Evolutionary conservation across 2,888 invertebrate genomes (phyloP).

Genomic region (Encarsia formosa): DNA sequence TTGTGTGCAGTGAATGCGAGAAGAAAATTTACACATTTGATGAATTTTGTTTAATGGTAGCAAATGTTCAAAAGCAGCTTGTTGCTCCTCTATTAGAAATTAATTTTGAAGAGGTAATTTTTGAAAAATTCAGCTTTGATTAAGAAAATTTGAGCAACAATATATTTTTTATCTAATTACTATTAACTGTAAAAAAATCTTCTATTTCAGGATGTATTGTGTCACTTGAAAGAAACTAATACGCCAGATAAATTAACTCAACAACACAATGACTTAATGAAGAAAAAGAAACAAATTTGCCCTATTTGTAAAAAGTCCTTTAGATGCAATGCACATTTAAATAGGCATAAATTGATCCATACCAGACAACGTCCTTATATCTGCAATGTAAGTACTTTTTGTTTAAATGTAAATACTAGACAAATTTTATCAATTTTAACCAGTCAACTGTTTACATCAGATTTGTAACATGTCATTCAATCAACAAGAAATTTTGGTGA

Average conservation of each 20-base stretch:
- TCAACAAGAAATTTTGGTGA: conserved; percentile 44
- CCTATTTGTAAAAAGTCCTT: conserved; percentile 55
- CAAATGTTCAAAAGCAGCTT: conserved; percentile 45
- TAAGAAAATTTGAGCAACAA: neutral
- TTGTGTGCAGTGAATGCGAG: conserved; percentile 46
- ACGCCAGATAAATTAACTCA: conserved; percentile 25
- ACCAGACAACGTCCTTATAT: conserved; percentile 57
- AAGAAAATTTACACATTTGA: conserved; percentile 46
- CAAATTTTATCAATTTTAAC: conserved; percentile 2
- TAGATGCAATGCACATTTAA: conserved; percentile 57
- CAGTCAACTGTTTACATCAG: conserved; percentile 28
- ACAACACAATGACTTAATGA: conserved; percentile 4
- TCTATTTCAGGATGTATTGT: conserved; percentile 39
- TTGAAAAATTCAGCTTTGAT: neutral
- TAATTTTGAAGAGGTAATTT: conserved; percentile 43
- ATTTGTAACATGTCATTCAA: conserved; percentile 47
- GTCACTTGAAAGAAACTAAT: conserved; percentile 41
- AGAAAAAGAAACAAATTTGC: conserved; percentile 35
- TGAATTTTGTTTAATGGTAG: conserved; percentile 46
- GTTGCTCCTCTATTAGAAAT: conserved; percentile 43
- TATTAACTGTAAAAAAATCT: neutral
- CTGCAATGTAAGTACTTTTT: conserved; percentile 47
- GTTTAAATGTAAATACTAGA: neutral
- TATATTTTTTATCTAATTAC: neutral
- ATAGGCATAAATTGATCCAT: conserved; percentile 56